Conservation (phyloP, 2,888 invertebrate genomes). For the Apamea monoglypha region DNA sequence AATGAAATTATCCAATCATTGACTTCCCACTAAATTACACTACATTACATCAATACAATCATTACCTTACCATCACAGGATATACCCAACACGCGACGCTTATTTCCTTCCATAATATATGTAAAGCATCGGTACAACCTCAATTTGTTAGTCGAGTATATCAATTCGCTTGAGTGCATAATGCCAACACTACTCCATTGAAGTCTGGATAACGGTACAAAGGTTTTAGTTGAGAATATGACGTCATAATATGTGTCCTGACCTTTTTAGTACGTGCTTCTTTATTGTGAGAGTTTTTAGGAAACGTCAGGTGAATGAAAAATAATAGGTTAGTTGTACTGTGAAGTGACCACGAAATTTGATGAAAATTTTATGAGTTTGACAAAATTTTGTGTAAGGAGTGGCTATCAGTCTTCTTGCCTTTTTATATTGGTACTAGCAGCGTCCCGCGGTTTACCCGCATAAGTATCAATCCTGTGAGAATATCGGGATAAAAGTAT, state of each 20-base stretch:
- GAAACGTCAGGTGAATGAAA: conserved; percentile 13
- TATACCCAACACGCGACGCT: conserved; percentile 57
- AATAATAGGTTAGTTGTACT: conserved; percentile 30
- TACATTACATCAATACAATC: conserved; percentile 25
- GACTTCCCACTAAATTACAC: conserved; percentile 24
- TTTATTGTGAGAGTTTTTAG: conserved; percentile 40
- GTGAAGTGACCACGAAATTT: conserved; percentile 6
- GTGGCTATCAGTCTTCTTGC: not conserved
- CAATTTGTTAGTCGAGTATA: conserved; percentile 51
- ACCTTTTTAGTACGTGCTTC: conserved; percentile 63
- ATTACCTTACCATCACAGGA: conserved; percentile 59
- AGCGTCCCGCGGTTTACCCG: too few species aligned
- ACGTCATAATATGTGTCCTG: conserved; percentile 57
- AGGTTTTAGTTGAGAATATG: conserved; percentile 56
- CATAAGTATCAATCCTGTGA: too few species aligned
- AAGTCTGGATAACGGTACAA: conserved; percentile 59
- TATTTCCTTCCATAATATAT: conserved; percentile 61
- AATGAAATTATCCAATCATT: not conserved
- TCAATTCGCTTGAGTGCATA: conserved; percentile 44
- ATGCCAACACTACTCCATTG: conserved; percentile 53
- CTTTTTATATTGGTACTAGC: too few species aligned
- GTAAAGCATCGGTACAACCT: conserved; percentile 67
- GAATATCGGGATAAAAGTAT: too few species aligned
- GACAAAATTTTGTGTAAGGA: not conserved
- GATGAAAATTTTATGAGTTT: not conserved